Base-by-base conservation (phyloP, 2,113 vertebrate genomes). In the Prolemur simus region DNA sequence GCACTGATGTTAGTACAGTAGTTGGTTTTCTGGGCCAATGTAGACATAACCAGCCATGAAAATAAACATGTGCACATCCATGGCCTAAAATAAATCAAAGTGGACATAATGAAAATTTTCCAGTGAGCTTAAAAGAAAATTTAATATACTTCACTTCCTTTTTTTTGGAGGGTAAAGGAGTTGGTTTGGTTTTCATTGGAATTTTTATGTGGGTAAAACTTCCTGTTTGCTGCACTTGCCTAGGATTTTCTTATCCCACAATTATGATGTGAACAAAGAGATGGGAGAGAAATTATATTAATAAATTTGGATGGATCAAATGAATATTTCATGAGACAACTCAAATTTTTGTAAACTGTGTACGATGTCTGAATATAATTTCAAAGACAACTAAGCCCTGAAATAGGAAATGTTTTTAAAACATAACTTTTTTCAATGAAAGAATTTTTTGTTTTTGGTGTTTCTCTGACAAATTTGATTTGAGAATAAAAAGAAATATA, bases 101-200 rank as follows among this genome's bases (percentile, higher is more conserved):
- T 81, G 69, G 80, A 93, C 82, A 45, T 82, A 81, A 93, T 83
- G 73, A 91, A 96, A 78, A 54, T 76, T 89, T 88, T 91, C 88
- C 88, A 96, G 66, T 69, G 71, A 96, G n/a, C 71, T 69, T 83
- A 95, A 81, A 92, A 94, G 95, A 96, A 95, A 93, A 96, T 91
- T 66, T 89, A 91, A 94, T 93, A 66, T 63, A 64, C 17, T 74
- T 92, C 23, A 63, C 66, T 81, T 94, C n/a, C 52, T 54, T 54
- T 63, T 34, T 63, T 29, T 37, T 49, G 63, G 58, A 64, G 60
- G 27, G 27, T 27, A 34, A 88, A 29, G 32, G 74, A 58, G 29
- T 17, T 82, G 66, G 68, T 69, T 89, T 9, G 37, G 54, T 92
- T 95, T 96, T 58, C 85, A 42, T 1, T 5, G 5, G 74, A 95